phyloP scores from a whole-genome alignment of 2,888 invertebrate species.

The Lucinisca nassula region DNA sequence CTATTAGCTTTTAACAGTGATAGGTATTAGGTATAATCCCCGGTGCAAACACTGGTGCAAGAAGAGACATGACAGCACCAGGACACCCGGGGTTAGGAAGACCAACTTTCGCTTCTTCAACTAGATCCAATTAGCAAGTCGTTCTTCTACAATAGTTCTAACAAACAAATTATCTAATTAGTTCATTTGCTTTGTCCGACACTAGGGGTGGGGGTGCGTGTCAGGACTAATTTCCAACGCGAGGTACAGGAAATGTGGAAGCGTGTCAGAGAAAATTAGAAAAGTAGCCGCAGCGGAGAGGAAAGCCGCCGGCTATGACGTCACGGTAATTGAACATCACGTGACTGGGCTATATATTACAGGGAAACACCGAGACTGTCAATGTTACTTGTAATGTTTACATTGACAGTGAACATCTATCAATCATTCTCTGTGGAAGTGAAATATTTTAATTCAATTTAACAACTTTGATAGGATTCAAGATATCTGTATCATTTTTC shows the following conservation, averaged over 20 bases:
- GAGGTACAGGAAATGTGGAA: background rate
- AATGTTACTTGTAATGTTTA: background rate
- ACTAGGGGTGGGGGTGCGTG: background rate
- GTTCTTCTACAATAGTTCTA: background rate
- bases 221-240: background rate
- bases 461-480: background rate
- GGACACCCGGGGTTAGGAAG: background rate
- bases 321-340: conserved; percentile 43
- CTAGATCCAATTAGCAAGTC: background rate
- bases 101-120: background rate
- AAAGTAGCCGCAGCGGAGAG: background rate
- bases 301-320: conserved; percentile 33
- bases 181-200: background rate
- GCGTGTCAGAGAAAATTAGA: background rate
- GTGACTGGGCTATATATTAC: conserved; percentile 57
- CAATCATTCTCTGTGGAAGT: background rate
- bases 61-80: background rate
- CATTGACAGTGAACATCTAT: background rate
- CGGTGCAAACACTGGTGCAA: background rate
- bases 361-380: background rate
- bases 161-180: background rate
- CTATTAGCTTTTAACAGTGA: background rate
- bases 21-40: background rate
- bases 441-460: background rate
- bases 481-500: background rate